phyloP scores from a whole-genome alignment of 1,140 invertebrate species.

The Microplitis demolitor region DNA sequence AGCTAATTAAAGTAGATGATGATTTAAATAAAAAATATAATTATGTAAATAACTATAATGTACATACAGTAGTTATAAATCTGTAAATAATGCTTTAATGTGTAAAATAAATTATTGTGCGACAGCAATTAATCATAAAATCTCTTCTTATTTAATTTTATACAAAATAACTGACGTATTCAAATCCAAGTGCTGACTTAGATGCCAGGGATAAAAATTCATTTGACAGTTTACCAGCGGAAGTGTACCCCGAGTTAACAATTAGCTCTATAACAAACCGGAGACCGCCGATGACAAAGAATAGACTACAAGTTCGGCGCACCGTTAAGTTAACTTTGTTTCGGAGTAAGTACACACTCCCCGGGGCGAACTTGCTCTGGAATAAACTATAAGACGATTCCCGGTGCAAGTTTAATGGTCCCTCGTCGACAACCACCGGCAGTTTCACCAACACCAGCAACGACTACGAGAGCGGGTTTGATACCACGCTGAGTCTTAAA shows the following conservation, averaged over 20 bases:
- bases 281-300: constrained; percentile 21
- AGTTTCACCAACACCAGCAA: no score
- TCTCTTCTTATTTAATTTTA: constrained; percentile 5
- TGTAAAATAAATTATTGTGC: constrained; percentile 56
- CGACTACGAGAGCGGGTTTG: background rate
- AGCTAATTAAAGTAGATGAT: background rate
- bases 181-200: no score
- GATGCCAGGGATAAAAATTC: no score
- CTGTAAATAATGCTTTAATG: constrained; percentile 40
- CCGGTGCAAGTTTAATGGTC: constrained; percentile 44
- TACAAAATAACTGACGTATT: no score
- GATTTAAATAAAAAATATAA: constrained; percentile 18
- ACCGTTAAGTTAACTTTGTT: constrained; percentile 37
- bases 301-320: constrained; percentile 18
- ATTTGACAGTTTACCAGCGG: no score
- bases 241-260: background rate
- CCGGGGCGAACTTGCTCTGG: constrained; percentile 18
- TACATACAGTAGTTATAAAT: constrained; percentile 21
- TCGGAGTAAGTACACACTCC: constrained; percentile 44
- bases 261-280: background rate
- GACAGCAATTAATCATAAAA: constrained; percentile 23
- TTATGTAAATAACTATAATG: constrained; percentile 48
- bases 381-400: constrained; percentile 43
- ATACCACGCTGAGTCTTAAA: constrained; percentile 38
- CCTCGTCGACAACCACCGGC: constrained; percentile 23